Conservation (phyloP, 2,888 invertebrate species). For the Sphinx pinastri region DNA sequence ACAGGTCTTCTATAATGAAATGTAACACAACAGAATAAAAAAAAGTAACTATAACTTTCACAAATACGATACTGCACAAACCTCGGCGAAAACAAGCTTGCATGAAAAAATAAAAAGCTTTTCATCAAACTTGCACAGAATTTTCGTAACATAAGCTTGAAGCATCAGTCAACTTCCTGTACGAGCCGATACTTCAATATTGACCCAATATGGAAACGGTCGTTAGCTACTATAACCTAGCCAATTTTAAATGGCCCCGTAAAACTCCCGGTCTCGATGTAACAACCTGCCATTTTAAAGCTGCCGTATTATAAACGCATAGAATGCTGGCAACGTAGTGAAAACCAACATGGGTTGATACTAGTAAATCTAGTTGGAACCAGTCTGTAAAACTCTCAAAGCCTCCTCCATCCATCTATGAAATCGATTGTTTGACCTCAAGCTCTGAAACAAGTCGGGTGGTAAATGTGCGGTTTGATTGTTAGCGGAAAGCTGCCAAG, state of each 20-base stretch:
- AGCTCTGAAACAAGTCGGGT: conserved; percentile 42
- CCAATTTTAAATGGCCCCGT: neutral
- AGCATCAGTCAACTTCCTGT: neutral
- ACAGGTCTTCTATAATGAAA: too few species aligned
- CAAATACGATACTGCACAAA: neutral
- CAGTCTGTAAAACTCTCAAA: conserved; percentile 44
- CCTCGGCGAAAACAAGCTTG: neutral
- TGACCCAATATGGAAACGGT: neutral
- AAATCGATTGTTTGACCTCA: conserved; percentile 55
- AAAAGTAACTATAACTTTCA: neutral
- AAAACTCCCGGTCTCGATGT: neutral
- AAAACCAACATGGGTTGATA: conserved; percentile 42
- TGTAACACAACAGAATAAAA: neutral
- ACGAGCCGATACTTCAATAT: neutral
- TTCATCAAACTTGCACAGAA: neutral
- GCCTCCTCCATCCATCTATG: conserved; percentile 37
- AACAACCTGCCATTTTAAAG: neutral
- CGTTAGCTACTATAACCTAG: neutral
- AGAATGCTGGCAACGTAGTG: conserved; percentile 29
- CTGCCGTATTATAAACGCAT: neutral
- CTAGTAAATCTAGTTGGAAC: conserved; percentile 43
- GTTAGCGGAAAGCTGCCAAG: conserved; percentile 23
- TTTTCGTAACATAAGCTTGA: neutral
- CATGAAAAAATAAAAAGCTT: neutral
- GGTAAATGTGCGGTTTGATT: conserved; percentile 33